These are phyloP conservation scores for Apogon hyalosoma DNA, from an alignment of 2,797 vertebrate genomes.

Conservation along the genomic window DNA sequence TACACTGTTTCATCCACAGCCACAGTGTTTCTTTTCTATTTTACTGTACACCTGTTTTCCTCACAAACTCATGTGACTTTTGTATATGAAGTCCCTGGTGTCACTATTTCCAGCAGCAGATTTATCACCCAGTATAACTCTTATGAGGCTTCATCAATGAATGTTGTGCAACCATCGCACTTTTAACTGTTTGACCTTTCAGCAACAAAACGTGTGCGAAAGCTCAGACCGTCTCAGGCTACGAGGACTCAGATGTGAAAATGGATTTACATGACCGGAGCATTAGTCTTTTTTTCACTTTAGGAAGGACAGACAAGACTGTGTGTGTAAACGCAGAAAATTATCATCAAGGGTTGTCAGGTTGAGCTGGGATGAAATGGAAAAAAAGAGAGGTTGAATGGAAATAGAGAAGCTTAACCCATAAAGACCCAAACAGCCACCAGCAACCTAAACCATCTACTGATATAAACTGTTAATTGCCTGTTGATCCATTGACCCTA, in stretches of 20 bases:
- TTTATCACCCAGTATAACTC: background rate
- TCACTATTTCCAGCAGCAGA: background rate
- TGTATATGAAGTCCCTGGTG: too few species aligned
- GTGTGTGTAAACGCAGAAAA: background rate
- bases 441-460: too few species aligned
- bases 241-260: background rate
- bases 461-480: too few species aligned
- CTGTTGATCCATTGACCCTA: too few species aligned
- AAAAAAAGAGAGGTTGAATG: background rate
- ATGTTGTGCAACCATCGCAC: slow-evolving; percentile 16
- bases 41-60: too few species aligned
- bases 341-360: too few species aligned
- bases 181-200: slow-evolving; percentile 6
- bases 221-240: slow-evolving; percentile 5
- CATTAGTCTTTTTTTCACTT: slow-evolving; percentile 23
- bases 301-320: slow-evolving; percentile 15
- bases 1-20: too few species aligned
- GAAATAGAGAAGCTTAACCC: too few species aligned
- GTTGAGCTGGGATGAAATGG: slow-evolving; percentile 8
- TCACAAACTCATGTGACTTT: too few species aligned
- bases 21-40: too few species aligned
- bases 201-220: slow-evolving; percentile 1
- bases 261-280: slow-evolving; percentile 22
- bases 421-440: too few species aligned
- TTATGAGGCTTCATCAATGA: slow-evolving; percentile 1